Evolutionary conservation across 37 sponge, comb jelly and placozoan genomes (phyloP).

Genomic region (Halisarca cf. caerulea): DNA sequence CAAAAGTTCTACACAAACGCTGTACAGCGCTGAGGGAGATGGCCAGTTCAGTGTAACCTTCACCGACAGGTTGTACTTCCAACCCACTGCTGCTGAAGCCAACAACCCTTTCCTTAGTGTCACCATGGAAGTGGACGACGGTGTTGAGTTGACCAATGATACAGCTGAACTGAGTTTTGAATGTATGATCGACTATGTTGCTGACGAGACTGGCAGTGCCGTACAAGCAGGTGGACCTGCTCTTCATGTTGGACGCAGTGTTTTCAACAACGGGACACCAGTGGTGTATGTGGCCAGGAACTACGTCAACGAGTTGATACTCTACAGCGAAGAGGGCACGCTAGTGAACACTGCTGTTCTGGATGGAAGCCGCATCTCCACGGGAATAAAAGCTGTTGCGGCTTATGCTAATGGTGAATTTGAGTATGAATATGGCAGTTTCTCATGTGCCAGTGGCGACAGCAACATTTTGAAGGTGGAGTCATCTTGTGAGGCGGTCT

Average conservation of each 20-base stretch:
- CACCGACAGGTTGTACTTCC: background rate
- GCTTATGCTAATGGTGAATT: conserved; percentile 41
- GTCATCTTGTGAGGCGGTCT: conserved; percentile 45
- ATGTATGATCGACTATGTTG: background rate
- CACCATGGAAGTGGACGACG: background rate
- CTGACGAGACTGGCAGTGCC: background rate
- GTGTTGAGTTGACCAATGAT: background rate
- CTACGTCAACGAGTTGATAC: background rate
- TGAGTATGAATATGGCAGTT: background rate
- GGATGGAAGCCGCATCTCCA: conserved; percentile 21
- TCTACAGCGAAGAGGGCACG: background rate
- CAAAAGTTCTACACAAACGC: too few relatives aligned
- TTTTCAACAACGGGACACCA: background rate
- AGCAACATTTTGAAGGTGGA: conserved; percentile 35
- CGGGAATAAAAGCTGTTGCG: conserved; percentile 20
- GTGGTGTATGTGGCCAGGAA: background rate
- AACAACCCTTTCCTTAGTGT: conserved; percentile 6
- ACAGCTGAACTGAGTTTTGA: background rate
- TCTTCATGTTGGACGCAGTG: background rate
- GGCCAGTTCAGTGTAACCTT: background rate
- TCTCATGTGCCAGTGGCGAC: conserved; percentile 42
- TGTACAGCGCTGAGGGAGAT: background rate
- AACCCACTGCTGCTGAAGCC: background rate
- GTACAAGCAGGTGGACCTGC: background rate
- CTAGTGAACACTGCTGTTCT: conserved; percentile 66